phyloP scores from a whole-genome alignment of 2,113 vertebrate species.

The human region GRCh38 chr14:91686501-91687000 shows the following conservation, averaged over 20 bases:
- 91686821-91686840: background rate
- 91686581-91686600: background rate
- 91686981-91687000: background rate
- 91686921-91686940: background rate
- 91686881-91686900: background rate
- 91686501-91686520: background rate
- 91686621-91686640: background rate
- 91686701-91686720: background rate
- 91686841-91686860: background rate
- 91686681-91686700: background rate
- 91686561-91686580: no score
- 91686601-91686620: background rate
- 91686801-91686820: background rate
- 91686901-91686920: background rate
- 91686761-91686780: background rate
- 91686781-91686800: background rate
- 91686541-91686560: background rate
- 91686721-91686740: background rate
- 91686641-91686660: background rate
- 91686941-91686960: background rate
- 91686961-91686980: background rate
- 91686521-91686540: background rate
- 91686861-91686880: background rate
- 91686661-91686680: background rate
- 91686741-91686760: background rate